A percentile compares a stretch with the other conserved stretches of the same genome.
Evolutionary conservation across 2,888 invertebrate species (phyloP).

Genomic region (Polyommatus iphigenia): DNA sequence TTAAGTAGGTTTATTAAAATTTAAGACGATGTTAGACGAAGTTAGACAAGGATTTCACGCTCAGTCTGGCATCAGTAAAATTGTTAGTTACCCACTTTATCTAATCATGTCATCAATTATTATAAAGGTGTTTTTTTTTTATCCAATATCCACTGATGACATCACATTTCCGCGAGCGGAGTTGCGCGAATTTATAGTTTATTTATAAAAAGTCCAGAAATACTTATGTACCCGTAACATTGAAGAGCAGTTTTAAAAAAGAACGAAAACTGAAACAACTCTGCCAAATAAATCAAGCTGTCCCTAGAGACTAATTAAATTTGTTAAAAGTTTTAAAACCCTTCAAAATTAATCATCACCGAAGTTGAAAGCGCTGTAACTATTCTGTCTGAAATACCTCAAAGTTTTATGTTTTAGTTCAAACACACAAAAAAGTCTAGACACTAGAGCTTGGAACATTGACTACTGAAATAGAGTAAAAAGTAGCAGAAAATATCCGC

Average conservation of each 20-base stretch:
- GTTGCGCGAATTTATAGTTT: not conserved
- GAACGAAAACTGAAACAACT: not conserved
- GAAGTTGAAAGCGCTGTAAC: not conserved
- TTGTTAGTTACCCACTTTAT: too few relatives aligned
- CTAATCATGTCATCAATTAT: too few relatives aligned
- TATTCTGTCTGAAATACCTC: not conserved
- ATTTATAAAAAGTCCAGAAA: not conserved
- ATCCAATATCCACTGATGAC: too few relatives aligned
- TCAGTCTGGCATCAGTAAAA: too few relatives aligned
- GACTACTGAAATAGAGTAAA: too few relatives aligned
- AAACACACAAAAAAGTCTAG: too few relatives aligned
- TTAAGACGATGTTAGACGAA: not conserved
- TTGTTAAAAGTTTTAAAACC: not conserved
- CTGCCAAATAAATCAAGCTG: not conserved
- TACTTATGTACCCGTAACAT: not conserved
- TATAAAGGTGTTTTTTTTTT: too few relatives aligned
- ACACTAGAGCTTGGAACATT: too few relatives aligned
- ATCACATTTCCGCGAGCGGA: too few relatives aligned
- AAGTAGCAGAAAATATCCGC: too few relatives aligned
- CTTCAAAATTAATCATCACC: not conserved
- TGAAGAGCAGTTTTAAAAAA: not conserved
- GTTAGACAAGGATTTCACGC: too few relatives aligned
- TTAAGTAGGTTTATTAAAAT: not conserved
- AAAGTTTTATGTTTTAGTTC: not conserved
- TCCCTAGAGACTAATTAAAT: slow-evolving; percentile 9